Conservation (phyloP, 2,797 vertebrate genomes). For the Tachyglossus aculeatus region DNA sequence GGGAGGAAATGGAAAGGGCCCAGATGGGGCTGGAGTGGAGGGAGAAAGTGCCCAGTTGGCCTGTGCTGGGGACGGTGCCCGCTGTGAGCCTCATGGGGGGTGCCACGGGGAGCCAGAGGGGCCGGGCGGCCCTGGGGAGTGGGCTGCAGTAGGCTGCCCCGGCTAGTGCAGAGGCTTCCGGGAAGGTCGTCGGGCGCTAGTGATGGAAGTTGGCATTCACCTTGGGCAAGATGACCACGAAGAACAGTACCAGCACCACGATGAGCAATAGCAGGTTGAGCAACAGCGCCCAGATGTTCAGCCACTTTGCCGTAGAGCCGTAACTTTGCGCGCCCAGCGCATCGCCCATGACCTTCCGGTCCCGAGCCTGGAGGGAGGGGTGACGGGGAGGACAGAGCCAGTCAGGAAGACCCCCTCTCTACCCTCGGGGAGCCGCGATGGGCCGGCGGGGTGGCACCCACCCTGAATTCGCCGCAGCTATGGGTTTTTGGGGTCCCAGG, state of each 20-base stretch:
- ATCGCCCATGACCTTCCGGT: slow-evolving; percentile 23
- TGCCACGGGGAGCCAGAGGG: not conserved
- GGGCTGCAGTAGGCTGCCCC: not conserved
- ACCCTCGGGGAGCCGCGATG: too few relatives aligned
- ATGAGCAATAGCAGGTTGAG: not conserved
- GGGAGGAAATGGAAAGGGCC: too few relatives aligned
- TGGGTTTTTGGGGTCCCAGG: too few relatives aligned
- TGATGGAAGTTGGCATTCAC: not conserved
- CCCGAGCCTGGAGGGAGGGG: slow-evolving; percentile 2
- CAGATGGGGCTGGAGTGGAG: too few relatives aligned
- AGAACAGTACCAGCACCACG: fast-evolving
- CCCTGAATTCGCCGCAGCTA: too few relatives aligned
- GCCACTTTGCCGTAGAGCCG: not conserved
- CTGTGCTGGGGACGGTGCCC: not conserved
- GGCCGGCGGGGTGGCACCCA: too few relatives aligned
- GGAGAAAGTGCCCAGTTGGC: not conserved
- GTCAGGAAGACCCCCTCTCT: too few relatives aligned
- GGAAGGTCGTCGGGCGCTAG: too few relatives aligned
- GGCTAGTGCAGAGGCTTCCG: not conserved
- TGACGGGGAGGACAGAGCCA: not conserved
- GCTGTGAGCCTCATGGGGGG: not conserved
- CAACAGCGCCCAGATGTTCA: not conserved
- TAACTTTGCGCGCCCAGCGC: not conserved
- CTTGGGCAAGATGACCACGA: not conserved
- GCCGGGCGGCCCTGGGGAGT: not conserved